Evolutionary conservation across 2,888 invertebrate species (phyloP), one percentile per base, ranked within the genome.

Genomic region (Cryptus viduatorius): DNA sequence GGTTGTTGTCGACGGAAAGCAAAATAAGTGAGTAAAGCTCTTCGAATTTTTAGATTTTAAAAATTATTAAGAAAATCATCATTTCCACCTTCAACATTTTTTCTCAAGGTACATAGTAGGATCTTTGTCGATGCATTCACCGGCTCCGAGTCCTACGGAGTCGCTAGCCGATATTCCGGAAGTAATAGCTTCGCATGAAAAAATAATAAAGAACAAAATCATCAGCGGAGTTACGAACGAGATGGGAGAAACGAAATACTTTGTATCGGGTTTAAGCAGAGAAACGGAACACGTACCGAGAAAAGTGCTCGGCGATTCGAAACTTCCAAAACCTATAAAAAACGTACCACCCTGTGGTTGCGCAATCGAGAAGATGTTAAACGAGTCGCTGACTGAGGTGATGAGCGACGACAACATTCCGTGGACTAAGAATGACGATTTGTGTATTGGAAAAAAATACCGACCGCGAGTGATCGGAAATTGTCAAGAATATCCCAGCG

Each of bases 331-430:
- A 81, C 69, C 85, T 4, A 42, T 86, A 8, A 91, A 79, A 76
- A 92, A 92, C 53, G 89, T 93, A 44, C 90, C 90, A 19, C 88
- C 92, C 0, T 93, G 93, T 50, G 85, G 76, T 5, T 93, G 93
- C 59, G 86, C 87, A 0, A 87, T 90, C 56, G 88, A 89, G 7
- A 87, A 88, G 80, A 85, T 89, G 48, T 85, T 86, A 37, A 87
- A 86, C 8, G 87, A 88, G 59, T 86, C 81, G 14, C 7, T 86
- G 12, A 59, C 64, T 8, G 59, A 67, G 16, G 79, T 61, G 0
- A 37, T 73, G 31, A 90, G 89, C 24, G 82, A 86, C 14, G 90
- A 92, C 19, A 86, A 90, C 8, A 90, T 90, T 75, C 86, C 88
- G 4, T 88, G 89, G 87, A 88, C 88, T 0, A 89, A 84, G 69